These are phyloP conservation scores for Rhagologus leucostigma DNA, from an alignment of 2,113 vertebrate genomes.

Conservation along the genomic window DNA sequence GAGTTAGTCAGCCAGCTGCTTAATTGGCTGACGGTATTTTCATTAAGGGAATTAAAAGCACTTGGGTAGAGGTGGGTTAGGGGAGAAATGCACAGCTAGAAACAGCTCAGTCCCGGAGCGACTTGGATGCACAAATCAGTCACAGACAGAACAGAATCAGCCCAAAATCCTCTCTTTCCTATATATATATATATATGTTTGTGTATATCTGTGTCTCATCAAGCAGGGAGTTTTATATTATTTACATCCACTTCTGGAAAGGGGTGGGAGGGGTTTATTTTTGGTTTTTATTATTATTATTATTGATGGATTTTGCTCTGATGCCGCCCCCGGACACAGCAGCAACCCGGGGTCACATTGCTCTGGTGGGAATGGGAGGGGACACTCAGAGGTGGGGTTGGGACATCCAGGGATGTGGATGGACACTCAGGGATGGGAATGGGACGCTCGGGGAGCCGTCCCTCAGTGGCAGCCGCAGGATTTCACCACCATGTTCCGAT, in stretches of 20 bases:
- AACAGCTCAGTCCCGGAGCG: background rate
- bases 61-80: background rate
- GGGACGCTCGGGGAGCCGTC: background rate
- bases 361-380: background rate
- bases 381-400: fast-evolving
- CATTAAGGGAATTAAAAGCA: background rate
- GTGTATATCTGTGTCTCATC: background rate
- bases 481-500: slow-evolving; percentile 98
- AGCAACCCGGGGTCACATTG: background rate
- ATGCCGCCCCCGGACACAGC: fast-evolving
- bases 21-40: background rate
- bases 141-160: background rate
- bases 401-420: fast-evolving
- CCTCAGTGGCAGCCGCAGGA: slow-evolving; percentile 87
- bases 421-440: background rate
- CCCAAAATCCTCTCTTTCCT: background rate
- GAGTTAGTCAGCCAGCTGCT: background rate
- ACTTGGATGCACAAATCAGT: background rate
- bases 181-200: background rate
- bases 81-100: background rate
- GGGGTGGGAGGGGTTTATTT: background rate
- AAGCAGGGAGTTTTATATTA: background rate
- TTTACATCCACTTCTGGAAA: slow-evolving; percentile 19
- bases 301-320: background rate
- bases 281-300: background rate